These are phyloP conservation scores for Drosophila silvestris DNA, from an alignment of 2,888 invertebrate genomes.

Conservation along the genomic window DNA sequence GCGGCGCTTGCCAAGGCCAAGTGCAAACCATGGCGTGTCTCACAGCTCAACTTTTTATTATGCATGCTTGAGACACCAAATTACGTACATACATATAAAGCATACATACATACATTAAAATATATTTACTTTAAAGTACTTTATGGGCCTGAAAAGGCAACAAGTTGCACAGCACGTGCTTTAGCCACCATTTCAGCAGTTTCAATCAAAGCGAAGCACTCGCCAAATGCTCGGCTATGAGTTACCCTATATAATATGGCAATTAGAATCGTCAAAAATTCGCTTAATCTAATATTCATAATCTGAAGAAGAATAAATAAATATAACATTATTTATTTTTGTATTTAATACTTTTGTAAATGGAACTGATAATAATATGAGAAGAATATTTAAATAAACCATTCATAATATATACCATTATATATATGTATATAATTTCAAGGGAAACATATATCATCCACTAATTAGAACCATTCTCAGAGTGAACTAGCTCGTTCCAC, in stretches of 20 bases:
- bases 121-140: not conserved
- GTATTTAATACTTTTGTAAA: no score
- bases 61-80: slow-evolving; percentile 55
- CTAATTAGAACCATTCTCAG: not conserved
- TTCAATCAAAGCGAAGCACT: slow-evolving; percentile 2
- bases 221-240: not conserved
- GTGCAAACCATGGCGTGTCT: slow-evolving; percentile 69
- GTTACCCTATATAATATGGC: not conserved
- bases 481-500: not conserved
- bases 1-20: slow-evolving; percentile 68
- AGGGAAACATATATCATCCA: not conserved
- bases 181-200: not conserved
- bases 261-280: not conserved
- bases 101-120: not conserved
- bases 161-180: slow-evolving; percentile 41
- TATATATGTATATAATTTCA: not conserved
- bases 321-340: no score
- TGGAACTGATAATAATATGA: no score
- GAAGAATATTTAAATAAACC: not conserved
- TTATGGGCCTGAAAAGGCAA: slow-evolving; percentile 28
- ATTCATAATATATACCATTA: not conserved
- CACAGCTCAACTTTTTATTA: slow-evolving; percentile 46
- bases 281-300: not conserved
- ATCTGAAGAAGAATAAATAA: not conserved
- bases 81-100: slow-evolving; percentile 11